phyloP scores from a whole-genome alignment of 2,113 vertebrate genomes.

The Noctilio leporinus region DNA sequence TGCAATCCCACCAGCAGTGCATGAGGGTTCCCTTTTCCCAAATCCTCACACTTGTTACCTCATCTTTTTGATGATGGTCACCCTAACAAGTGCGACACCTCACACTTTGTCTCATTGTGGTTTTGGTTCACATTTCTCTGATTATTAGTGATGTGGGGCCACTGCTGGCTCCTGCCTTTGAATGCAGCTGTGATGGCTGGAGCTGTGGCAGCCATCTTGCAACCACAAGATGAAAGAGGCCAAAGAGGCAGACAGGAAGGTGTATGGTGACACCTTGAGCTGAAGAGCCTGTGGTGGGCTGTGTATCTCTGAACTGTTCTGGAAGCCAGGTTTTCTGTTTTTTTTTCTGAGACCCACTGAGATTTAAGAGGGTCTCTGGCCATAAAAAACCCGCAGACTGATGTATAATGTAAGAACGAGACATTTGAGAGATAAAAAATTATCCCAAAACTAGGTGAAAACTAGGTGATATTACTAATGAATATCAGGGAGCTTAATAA shows the following conservation, averaged over 20 bases:
- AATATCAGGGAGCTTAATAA: neutral
- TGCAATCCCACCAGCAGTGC: neutral
- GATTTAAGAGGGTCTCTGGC: neutral
- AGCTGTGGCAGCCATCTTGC: neutral
- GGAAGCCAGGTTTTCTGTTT: neutral
- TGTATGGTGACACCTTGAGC: neutral
- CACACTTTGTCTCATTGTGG: neutral
- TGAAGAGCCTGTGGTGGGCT: neutral
- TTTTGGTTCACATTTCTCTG: neutral
- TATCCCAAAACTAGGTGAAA: neutral
- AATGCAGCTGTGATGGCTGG: neutral
- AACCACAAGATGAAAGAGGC: neutral
- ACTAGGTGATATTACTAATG: neutral
- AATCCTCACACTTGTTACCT: neutral
- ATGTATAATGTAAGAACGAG: neutral
- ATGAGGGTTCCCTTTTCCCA: neutral
- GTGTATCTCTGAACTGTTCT: neutral
- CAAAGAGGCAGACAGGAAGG: neutral
- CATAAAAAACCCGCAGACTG: neutral
- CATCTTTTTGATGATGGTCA: neutral
- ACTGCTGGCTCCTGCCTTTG: neutral
- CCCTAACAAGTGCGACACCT: neutral
- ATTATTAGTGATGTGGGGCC: neutral
- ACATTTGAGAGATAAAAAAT: neutral
- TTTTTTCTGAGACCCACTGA: too few species aligned